Evolutionary conservation across 2,888 invertebrate species (phyloP).

Genomic region (Drosophila recens): DNA sequence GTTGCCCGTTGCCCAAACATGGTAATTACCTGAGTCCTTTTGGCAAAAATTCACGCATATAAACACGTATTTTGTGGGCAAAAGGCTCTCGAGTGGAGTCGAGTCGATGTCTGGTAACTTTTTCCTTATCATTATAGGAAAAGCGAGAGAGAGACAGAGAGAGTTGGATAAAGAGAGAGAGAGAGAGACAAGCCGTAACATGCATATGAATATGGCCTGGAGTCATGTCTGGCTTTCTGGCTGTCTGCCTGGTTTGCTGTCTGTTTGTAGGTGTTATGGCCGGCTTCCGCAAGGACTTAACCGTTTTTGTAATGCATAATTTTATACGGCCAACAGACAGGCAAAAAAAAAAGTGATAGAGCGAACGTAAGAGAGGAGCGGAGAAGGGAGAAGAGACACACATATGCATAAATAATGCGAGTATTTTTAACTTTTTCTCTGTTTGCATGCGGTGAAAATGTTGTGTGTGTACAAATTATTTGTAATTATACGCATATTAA

Average conservation of each 20-base stretch:
- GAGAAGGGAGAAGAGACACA: conserved; percentile 18
- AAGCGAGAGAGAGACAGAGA: background rate
- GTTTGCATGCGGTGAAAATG: conserved; percentile 46
- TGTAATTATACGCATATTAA: conserved; percentile 78
- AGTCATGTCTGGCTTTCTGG: conserved; percentile 46
- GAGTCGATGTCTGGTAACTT: conserved; percentile 68
- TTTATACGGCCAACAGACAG: conserved; percentile 46
- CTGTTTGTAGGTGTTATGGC: conserved; percentile 76
- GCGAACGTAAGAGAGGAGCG: background rate
- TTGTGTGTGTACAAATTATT: conserved; percentile 65
- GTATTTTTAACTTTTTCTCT: conserved; percentile 44
- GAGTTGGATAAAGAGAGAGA: background rate
- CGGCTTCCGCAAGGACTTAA: conserved; percentile 81
- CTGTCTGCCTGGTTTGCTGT: conserved; percentile 36
- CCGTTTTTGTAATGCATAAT: conserved; percentile 81
- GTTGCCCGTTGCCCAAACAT: conserved; percentile 72
- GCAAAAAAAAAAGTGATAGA: background rate
- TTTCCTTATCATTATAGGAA: conserved; percentile 72
- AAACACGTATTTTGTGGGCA: conserved; percentile 75
- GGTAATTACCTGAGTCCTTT: conserved; percentile 81
- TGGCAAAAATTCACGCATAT: conserved; percentile 77
- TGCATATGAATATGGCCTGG: conserved; percentile 74
- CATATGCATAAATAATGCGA: conserved; percentile 75
- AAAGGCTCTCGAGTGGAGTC: conserved; percentile 16
- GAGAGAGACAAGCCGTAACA: conserved; percentile 53